phyloP scores from a whole-genome alignment of 37 sponge, comb jelly and placozoan genomes.

The Cladorhizidae sp. region DNA sequence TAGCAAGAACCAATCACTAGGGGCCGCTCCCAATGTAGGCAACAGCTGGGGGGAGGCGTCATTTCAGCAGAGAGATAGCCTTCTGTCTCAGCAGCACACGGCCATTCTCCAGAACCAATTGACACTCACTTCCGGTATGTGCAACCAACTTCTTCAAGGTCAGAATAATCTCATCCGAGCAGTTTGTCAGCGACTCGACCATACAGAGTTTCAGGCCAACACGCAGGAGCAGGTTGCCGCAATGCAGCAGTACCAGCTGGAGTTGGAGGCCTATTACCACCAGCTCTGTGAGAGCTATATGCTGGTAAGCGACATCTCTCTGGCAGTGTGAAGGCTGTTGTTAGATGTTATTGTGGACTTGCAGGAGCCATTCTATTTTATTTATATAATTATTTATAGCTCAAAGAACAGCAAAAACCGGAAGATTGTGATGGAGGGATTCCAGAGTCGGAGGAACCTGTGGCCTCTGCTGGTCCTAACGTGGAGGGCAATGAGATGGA shows the following conservation, averaged over 20 bases:
- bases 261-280: slow-evolving; percentile 60
- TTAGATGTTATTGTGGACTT: too few species aligned
- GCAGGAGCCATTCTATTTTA: neutral
- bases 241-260: slow-evolving; percentile 52
- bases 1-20: neutral
- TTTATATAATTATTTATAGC: neutral
- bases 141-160: slow-evolving; percentile 52
- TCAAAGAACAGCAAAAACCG: neutral
- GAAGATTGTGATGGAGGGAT: neutral
- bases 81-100: neutral
- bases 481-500: neutral
- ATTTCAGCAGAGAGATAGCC: neutral
- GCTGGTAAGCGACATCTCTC: slow-evolving; percentile 8
- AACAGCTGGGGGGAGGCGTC: neutral
- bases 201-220: neutral
- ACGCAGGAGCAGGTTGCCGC: slow-evolving; percentile 39
- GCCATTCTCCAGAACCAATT: slow-evolving; percentile 49
- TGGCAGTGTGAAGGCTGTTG: neutral
- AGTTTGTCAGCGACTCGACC: slow-evolving; percentile 32
- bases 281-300: slow-evolving; percentile 30
- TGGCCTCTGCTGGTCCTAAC: neutral
- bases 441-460: slow-evolving; percentile 4
- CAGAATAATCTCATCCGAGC: slow-evolving; percentile 52
- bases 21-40: neutral
- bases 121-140: slow-evolving; percentile 55